Base-by-base conservation (phyloP, 2,888 invertebrate species). In the Drosophila neotestacea region DNA sequence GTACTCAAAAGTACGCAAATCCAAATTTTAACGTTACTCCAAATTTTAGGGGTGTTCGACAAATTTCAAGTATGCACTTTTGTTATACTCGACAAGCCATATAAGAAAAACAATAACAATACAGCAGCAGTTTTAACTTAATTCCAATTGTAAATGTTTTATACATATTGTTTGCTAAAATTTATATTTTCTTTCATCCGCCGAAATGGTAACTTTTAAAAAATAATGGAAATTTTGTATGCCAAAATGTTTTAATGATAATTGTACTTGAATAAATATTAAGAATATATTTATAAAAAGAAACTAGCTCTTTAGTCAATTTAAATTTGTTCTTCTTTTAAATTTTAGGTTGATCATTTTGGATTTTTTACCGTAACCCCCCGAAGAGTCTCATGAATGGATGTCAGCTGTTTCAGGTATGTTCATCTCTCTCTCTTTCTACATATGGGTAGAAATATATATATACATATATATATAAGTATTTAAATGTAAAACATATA, bases 351-450 rank as follows among this genome's bases (percentile, higher is more conserved):
- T 60, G 60, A 73, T 72, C 70, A 60, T 58, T 48, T 55, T 13
- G 44, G 44, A 56, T 44, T 55, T 27, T 68, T 50, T 60, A 39
- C 61, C 62, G 74, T 27, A 65, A 52, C 64, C 75, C 64, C 79
- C 76, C 5, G 76, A 60, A 27, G 79, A 47, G 70, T 54, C n/a
- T 9, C 39, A 11, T 10, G 0, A 13, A 34, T 11, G 9, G 44
- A 10, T 44, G 59, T 60, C 88, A 88, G 78, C 70, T 80, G 84
- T 78, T 75, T 13, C 81, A 78, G 84, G 84, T 84, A 38, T 83
- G 84, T 62, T 55, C 10, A 30, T 44, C 30, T 16, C 30, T 28
- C 11, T 30, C n/a, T 10, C 5, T 48, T 34, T 10, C 16, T 47
- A 22, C 3, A 22, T 22, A 22, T 22, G 2, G 1, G 22, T 22